Conservation (phyloP, 2,113 vertebrate species). For the Glareola pratincola region DNA sequence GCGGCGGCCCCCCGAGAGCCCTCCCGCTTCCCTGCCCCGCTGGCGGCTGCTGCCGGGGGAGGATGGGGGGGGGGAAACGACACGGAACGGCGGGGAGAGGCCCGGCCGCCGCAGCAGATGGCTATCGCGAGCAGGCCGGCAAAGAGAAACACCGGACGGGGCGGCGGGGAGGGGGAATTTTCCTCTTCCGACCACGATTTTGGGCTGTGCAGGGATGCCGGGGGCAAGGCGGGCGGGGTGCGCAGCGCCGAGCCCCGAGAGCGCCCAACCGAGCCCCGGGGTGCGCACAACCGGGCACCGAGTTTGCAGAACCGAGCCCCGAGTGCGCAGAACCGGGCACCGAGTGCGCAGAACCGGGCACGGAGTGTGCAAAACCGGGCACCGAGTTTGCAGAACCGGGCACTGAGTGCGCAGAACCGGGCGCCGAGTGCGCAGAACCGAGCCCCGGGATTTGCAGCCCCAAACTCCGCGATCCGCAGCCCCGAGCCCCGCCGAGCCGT, state of each 20-base stretch:
- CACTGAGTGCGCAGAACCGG: neutral
- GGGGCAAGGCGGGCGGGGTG: neutral
- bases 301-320: too few relatives aligned
- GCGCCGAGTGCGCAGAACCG: neutral
- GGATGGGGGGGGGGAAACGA: neutral
- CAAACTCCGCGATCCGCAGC: too few relatives aligned
- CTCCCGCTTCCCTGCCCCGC: neutral
- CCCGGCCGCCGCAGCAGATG: too few relatives aligned
- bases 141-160: fast-evolving
- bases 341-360: too few relatives aligned
- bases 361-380: neutral
- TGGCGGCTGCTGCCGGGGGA: neutral
- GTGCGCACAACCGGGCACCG: neutral
- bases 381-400: neutral
- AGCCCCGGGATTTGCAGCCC: neutral
- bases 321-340: neutral
- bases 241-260: neutral
- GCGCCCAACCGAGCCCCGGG: neutral
- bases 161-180: too few relatives aligned
- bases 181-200: too few relatives aligned
- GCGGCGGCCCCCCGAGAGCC: too few relatives aligned
- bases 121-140: neutral
- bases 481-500: neutral
- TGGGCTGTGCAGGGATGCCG: neutral
- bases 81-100: neutral